A percentile compares a stretch with the other conserved stretches of the same genome.
phyloP scores from a whole-genome alignment of 1,140 invertebrate genomes.

The Rhyacophila brunnea region DNA sequence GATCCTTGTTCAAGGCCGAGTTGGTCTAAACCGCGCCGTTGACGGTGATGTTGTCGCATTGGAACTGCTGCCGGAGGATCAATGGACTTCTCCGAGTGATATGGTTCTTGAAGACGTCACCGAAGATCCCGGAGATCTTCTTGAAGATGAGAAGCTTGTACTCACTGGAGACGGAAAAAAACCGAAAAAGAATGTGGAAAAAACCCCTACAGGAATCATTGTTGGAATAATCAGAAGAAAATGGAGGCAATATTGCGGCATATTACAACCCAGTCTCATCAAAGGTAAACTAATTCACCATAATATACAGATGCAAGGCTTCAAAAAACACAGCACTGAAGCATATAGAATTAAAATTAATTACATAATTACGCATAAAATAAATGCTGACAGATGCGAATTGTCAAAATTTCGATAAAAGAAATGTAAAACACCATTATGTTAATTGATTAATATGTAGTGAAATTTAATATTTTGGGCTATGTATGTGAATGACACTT shows the following conservation, averaged over 20 bases:
- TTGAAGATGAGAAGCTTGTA: constrained; percentile 64
- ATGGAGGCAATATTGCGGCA: constrained; percentile 96
- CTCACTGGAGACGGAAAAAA: constrained; percentile 29
- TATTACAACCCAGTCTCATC: constrained; percentile 77
- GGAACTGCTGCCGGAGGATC: constrained; percentile 82
- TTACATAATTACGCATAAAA: too few species aligned
- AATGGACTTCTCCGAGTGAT: constrained; percentile 87
- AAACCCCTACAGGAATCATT: constrained; percentile 79
- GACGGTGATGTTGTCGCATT: constrained; percentile 94
- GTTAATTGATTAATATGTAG: too few species aligned
- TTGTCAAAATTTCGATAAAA: too few species aligned
- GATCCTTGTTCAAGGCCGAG: constrained; percentile 87
- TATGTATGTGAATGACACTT: too few species aligned
- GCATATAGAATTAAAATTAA: too few species aligned
- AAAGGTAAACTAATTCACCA: constrained; percentile 60
- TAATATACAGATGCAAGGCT: too few species aligned
- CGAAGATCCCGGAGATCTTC: constrained; percentile 62
- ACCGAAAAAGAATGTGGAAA: constrained; percentile 38
- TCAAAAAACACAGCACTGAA: too few species aligned
- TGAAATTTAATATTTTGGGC: too few species aligned
- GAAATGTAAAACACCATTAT: too few species aligned
- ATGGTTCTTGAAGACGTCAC: constrained; percentile 83
- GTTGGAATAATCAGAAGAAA: constrained; percentile 95
- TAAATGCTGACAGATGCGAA: too few species aligned
- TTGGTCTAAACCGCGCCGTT: constrained; percentile 89